These are phyloP conservation scores for Notothenia rossii DNA, from an alignment of 2,113 vertebrate species.

Conservation along the genomic window DNA sequence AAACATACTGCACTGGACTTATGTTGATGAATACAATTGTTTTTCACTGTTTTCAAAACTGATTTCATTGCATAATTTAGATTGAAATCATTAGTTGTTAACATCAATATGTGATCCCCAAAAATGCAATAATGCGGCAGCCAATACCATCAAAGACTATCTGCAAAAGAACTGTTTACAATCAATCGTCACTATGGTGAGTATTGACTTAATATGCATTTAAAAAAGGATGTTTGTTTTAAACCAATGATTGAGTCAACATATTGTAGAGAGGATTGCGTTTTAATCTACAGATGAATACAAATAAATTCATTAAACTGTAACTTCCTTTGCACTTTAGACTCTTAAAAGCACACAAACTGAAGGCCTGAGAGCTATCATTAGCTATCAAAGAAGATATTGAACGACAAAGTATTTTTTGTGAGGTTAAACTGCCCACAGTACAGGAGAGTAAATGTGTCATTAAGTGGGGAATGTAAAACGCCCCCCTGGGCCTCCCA, in stretches of 20 bases:
- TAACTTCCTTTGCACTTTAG: neutral
- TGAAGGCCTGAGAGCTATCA: neutral
- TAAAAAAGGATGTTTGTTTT: neutral
- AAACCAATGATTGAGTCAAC: neutral
- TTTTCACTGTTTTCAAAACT: neutral
- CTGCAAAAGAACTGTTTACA: neutral
- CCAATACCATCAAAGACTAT: neutral
- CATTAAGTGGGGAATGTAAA: slow-evolving; percentile 79
- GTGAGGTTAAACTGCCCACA: neutral
- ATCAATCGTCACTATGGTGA: neutral
- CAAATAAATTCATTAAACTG: neutral
- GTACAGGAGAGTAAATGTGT: slow-evolving; percentile 63
- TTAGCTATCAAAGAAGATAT: neutral
- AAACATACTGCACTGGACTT: neutral
- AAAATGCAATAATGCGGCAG: neutral
- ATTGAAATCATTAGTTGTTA: neutral
- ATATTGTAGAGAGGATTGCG: neutral
- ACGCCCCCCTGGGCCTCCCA: slow-evolving; percentile 72
- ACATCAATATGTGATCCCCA: neutral
- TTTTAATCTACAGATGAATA: neutral
- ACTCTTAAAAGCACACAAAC: slow-evolving; percentile 5
- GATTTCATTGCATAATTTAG: neutral
- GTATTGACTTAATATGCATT: neutral
- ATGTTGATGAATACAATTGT: neutral
- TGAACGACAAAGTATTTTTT: too few species aligned